These are phyloP conservation scores for Antitype chi DNA, from an alignment of 2,888 invertebrate genomes.

Conservation along the genomic window DNA sequence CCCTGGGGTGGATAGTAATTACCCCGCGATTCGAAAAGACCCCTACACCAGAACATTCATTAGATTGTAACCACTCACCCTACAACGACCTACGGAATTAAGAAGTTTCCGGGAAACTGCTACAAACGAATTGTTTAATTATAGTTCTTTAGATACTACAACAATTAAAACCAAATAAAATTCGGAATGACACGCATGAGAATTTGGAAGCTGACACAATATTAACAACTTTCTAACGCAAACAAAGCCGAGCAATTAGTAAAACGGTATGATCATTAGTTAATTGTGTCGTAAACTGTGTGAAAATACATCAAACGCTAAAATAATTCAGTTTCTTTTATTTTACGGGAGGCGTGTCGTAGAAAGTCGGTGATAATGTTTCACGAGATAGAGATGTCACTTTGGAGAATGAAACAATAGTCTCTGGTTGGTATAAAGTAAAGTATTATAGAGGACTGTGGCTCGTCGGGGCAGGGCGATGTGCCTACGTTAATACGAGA, in stretches of 20 bases:
- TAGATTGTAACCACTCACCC: slow-evolving; percentile 78
- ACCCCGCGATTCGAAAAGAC: slow-evolving; percentile 74
- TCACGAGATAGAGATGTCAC: slow-evolving; percentile 62
- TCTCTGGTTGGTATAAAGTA: slow-evolving; percentile 63
- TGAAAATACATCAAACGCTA: slow-evolving; percentile 57
- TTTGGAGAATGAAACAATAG: slow-evolving; percentile 74
- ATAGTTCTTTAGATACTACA: slow-evolving; percentile 48
- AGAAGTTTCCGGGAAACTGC: slow-evolving; percentile 45
- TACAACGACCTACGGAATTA: slow-evolving; percentile 50
- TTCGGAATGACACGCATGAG: slow-evolving; percentile 57
- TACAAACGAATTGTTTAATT: slow-evolving; percentile 54
- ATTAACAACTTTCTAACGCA: slow-evolving; percentile 70
- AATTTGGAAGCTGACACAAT: slow-evolving; percentile 56
- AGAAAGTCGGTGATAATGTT: slow-evolving; percentile 65
- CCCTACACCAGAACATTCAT: slow-evolving; percentile 75
- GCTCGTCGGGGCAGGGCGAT: slow-evolving; percentile 53
- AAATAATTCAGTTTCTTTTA: slow-evolving; percentile 44
- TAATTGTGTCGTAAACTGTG: slow-evolving; percentile 65
- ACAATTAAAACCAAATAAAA: slow-evolving; percentile 58
- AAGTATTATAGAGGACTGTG: slow-evolving; percentile 54
- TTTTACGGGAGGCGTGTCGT: slow-evolving; percentile 36
- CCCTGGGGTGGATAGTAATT: slow-evolving; percentile 81
- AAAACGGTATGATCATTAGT: slow-evolving; percentile 66
- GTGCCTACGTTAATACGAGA: slow-evolving; percentile 74
- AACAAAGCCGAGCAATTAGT: slow-evolving; percentile 69